These are phyloP conservation scores for Sigmodon hispidus DNA, from an alignment of 2,113 vertebrate species.

Conservation along the genomic window DNA sequence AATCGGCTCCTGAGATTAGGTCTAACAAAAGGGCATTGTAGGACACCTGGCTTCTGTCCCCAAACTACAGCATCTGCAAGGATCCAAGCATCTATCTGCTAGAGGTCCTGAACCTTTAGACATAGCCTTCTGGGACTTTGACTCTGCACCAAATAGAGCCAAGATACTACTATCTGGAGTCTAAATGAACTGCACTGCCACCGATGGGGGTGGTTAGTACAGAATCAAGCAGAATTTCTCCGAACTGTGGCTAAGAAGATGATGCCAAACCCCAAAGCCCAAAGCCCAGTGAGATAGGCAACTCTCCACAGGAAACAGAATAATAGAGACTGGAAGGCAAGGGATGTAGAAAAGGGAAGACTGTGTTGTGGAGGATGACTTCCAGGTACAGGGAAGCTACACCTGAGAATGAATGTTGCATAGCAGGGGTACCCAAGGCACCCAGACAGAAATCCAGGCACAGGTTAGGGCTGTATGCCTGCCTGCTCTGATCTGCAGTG, in stretches of 20 bases:
- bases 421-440: rapidly evolving
- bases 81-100: not conserved
- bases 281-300: not conserved
- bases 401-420: not conserved
- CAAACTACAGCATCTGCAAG: not conserved
- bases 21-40: not conserved
- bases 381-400: not conserved
- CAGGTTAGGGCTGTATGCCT: not conserved
- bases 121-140: not conserved
- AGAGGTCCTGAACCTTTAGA: not conserved
- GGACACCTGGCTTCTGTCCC: not conserved
- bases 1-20: no score
- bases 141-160: not conserved
- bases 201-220: not conserved
- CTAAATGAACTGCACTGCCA: not conserved
- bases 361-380: rapidly evolving
- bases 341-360: not conserved
- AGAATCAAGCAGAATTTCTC: not conserved
- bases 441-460: not conserved
- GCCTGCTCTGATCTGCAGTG: not conserved
- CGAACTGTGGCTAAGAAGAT: not conserved
- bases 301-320: not conserved
- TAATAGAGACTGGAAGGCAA: not conserved
- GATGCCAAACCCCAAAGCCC: not conserved
- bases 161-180: not conserved